Evolutionary conservation across 2,797 vertebrate species (phyloP).

Genomic region (Artibeus lituratus): DNA sequence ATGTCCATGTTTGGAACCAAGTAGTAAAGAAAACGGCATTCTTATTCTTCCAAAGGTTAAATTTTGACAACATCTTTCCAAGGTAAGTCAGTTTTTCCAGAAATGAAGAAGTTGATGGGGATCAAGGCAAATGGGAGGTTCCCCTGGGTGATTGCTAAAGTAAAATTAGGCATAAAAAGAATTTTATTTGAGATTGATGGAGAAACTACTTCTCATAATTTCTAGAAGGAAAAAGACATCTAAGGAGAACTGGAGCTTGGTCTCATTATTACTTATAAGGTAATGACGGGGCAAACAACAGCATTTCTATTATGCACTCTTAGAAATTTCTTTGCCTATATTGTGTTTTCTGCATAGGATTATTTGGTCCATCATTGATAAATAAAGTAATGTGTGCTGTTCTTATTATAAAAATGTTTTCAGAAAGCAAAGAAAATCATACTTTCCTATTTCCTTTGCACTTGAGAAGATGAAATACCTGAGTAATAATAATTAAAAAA

Average conservation of each 20-base stretch:
- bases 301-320: background rate
- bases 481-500: background rate
- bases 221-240: background rate
- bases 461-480: background rate
- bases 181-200: background rate
- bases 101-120: background rate
- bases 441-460: background rate
- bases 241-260: background rate
- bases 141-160: background rate
- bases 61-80: background rate
- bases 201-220: background rate
- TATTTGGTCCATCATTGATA: background rate
- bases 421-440: background rate
- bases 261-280: background rate
- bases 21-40: background rate
- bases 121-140: background rate
- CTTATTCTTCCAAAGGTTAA: background rate
- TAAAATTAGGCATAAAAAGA: background rate
- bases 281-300: background rate
- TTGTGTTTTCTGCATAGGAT: background rate
- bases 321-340: background rate
- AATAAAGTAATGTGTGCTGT: background rate
- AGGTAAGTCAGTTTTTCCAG: background rate
- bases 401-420: background rate
- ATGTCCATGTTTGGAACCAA: background rate